Percentiles rank a stretch among this genome's conserved stretches.
Evolutionary conservation across 92 coral and sea anemone genomes (phyloP).

Genomic region (Paragorgia papillata): DNA sequence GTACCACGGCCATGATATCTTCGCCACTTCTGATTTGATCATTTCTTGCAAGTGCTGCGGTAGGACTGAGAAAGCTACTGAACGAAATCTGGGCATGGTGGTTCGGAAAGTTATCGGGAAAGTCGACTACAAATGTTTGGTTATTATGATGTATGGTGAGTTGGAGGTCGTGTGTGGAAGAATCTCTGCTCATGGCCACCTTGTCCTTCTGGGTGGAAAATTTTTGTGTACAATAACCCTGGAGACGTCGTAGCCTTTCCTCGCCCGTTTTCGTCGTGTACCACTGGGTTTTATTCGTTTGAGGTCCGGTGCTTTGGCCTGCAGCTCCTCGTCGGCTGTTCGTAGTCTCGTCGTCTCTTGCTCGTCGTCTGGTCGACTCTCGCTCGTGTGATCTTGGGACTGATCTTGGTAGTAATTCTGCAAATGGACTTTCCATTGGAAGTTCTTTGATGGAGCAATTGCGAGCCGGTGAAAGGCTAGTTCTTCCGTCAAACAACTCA

Average conservation of each 20-base stretch:
- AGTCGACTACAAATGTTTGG: slow-evolving; percentile 1
- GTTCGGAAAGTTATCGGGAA: slow-evolving; percentile 24
- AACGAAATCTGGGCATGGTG: background rate
- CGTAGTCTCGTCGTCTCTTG: background rate
- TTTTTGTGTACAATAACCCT: background rate
- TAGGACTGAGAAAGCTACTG: background rate
- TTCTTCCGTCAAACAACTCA: background rate
- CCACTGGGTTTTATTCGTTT: slow-evolving; percentile 4
- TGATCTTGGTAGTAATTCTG: background rate
- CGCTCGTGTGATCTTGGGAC: background rate
- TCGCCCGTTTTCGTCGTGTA: slow-evolving; percentile 19
- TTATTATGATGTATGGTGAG: slow-evolving; percentile 8
- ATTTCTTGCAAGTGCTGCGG: background rate
- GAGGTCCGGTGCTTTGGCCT: background rate
- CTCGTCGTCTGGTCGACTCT: background rate
- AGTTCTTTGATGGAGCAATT: slow-evolving; percentile 24
- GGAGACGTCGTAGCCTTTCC: slow-evolving; percentile 5
- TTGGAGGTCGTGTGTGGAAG: slow-evolving; percentile 7
- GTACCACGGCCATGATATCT: background rate
- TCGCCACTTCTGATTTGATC: background rate
- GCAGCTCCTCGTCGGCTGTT: background rate
- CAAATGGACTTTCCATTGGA: slow-evolving; percentile 23
- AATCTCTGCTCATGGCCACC: slow-evolving; percentile 29
- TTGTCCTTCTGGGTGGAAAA: background rate
- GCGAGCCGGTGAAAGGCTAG: background rate